phyloP scores from a whole-genome alignment of 2,888 invertebrate genomes.

The Sarcophaga rosellei region DNA sequence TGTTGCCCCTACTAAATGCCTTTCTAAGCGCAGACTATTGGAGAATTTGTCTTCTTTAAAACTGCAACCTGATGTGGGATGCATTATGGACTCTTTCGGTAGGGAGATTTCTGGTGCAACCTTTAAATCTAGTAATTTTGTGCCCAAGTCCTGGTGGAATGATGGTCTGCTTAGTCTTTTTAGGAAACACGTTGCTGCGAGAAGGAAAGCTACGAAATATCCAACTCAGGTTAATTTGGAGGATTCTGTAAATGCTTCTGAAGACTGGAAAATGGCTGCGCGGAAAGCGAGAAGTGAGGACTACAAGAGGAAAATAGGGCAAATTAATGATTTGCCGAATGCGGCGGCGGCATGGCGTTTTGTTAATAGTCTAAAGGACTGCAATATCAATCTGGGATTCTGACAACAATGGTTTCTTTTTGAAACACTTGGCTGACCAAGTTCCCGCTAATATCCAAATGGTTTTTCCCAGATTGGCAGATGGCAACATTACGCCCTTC shows the following conservation, averaged over 20 bases:
- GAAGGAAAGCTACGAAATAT: conserved; percentile 1
- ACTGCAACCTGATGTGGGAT: not conserved
- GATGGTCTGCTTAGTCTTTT: not conserved
- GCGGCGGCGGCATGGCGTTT: conserved; percentile 24
- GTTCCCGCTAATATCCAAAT: not conserved
- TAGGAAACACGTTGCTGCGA: conserved; percentile 8
- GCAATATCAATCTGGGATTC: not conserved
- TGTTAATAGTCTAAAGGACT: conserved; percentile 14
- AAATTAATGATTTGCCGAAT: not conserved
- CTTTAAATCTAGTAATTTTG: not conserved
- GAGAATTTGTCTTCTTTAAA: not conserved
- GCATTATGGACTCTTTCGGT: not conserved
- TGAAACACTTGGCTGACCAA: not conserved
- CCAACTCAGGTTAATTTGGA: conserved; percentile 13
- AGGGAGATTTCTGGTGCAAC: not conserved
- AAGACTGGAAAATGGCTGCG: not conserved
- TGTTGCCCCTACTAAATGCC: not conserved
- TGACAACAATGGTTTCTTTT: not conserved
- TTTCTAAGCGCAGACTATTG: not conserved
- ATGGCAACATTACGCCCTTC: no score
- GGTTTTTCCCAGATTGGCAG: not conserved
- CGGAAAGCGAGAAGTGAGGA: not conserved
- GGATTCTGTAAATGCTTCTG: not conserved
- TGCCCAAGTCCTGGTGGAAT: conserved; percentile 14
- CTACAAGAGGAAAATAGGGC: not conserved